Conservation (phyloP, 2,888 invertebrate species). For the Deroplatys truncata region DNA sequence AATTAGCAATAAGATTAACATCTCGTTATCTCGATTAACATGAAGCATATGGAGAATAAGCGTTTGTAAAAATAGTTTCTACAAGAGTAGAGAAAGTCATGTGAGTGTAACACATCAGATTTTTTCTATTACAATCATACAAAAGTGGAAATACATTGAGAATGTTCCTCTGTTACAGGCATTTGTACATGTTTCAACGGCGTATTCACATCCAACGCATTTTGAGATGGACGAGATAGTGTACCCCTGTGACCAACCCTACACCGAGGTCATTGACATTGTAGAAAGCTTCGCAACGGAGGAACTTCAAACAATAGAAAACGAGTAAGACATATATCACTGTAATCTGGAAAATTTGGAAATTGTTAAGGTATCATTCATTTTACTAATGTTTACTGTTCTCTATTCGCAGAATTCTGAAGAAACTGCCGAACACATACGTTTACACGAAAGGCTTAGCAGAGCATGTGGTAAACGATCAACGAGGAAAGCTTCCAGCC, state of each 20-base stretch:
- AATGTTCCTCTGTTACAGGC: not conserved
- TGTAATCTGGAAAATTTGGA: too few relatives aligned
- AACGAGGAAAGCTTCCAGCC: constrained; percentile 46
- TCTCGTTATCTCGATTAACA: too few relatives aligned
- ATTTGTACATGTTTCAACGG: constrained; percentile 13
- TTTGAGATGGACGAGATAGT: not conserved
- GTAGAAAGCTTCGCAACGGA: not conserved
- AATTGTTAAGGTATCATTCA: not conserved
- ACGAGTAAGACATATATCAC: not conserved
- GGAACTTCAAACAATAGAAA: not conserved
- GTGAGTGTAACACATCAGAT: too few relatives aligned
- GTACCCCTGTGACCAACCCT: not conserved
- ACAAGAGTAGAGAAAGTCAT: too few relatives aligned
- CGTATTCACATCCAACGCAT: not conserved
- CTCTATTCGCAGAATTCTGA: constrained; percentile 8
- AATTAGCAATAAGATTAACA: too few relatives aligned
- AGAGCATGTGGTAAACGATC: constrained; percentile 47
- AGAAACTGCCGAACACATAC: constrained; percentile 53
- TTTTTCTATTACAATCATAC: too few relatives aligned
- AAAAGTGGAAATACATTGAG: too few relatives aligned
- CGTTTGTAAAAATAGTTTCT: too few relatives aligned
- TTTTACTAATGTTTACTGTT: not conserved
- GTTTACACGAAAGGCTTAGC: constrained; percentile 55
- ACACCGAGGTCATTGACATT: not conserved
- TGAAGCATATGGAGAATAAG: too few relatives aligned